Conservation (phyloP, 2,797 vertebrate species). For the Antrozous pallidus region DNA sequence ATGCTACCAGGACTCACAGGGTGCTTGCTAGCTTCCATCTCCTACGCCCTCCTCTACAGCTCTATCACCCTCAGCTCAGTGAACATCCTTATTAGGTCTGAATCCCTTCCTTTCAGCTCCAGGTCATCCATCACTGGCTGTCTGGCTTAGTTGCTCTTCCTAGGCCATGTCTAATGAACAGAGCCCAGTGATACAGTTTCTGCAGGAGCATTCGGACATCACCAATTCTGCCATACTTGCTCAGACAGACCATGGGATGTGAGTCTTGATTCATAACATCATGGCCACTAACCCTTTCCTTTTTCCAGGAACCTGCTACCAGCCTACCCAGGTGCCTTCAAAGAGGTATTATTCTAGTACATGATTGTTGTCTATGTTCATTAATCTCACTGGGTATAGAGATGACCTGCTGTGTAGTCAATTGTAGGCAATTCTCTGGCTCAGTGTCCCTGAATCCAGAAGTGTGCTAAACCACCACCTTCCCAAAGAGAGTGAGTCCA, state of each 20-base stretch:
- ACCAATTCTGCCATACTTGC: not conserved
- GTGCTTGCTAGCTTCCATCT: not conserved
- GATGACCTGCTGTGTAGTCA: not conserved
- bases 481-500: not conserved
- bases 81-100: not conserved
- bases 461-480: not conserved
- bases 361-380: not conserved
- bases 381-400: not conserved
- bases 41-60: not conserved
- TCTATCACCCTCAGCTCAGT: not conserved
- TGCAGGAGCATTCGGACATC: not conserved
- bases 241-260: not conserved
- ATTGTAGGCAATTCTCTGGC: not conserved
- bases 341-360: not conserved
- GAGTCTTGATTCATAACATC: not conserved
- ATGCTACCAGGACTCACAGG: not conserved
- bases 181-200: not conserved
- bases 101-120: not conserved
- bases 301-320: not conserved
- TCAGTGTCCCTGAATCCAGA: not conserved
- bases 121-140: fast-evolving
- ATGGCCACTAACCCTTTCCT: not conserved
- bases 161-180: not conserved
- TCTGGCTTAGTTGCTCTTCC: not conserved
- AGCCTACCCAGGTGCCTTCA: not conserved